phyloP scores from a whole-genome alignment of 1,140 invertebrate species.

The Drosophila orosa region DNA sequence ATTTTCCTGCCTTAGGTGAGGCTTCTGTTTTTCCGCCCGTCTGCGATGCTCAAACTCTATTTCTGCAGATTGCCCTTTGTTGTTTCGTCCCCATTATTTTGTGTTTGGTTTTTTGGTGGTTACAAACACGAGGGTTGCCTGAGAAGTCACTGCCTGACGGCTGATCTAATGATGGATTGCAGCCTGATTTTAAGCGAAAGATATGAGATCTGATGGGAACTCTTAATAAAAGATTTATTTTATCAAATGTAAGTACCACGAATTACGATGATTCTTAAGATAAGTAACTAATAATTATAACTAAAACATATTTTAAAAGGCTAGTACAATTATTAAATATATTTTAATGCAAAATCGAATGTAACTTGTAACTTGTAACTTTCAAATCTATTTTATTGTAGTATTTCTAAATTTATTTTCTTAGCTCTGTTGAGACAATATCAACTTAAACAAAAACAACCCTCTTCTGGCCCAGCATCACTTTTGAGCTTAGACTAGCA shows the following conservation, averaged over 20 bases:
- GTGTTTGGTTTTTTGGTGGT: slow-evolving; percentile 69
- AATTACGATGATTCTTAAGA: background rate
- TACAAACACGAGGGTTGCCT: slow-evolving; percentile 58
- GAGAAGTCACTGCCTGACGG: slow-evolving; percentile 17
- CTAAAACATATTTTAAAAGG: background rate
- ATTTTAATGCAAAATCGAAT: too few relatives aligned
- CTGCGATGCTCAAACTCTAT: slow-evolving; percentile 46
- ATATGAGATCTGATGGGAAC: slow-evolving; percentile 9
- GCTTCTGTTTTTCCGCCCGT: slow-evolving; percentile 58
- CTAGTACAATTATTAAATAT: background rate
- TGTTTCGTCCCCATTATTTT: slow-evolving; percentile 38
- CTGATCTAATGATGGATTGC: slow-evolving; percentile 51
- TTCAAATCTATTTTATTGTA: background rate
- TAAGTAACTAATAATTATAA: background rate
- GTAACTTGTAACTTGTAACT: background rate
- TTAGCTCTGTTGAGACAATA: background rate
- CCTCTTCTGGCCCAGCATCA: slow-evolving; percentile 3
- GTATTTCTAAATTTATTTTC: background rate
- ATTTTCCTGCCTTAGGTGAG: slow-evolving; percentile 56
- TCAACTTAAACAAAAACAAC: background rate
- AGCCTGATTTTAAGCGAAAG: slow-evolving; percentile 1
- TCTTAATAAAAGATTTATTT: background rate
- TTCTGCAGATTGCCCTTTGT: slow-evolving; percentile 70
- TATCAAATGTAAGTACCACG: background rate
- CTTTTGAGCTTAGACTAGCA: slow-evolving; percentile 21